Base-by-base conservation (phyloP, 1,140 invertebrate genomes). In the Gonatopus flavifemur region DNA sequence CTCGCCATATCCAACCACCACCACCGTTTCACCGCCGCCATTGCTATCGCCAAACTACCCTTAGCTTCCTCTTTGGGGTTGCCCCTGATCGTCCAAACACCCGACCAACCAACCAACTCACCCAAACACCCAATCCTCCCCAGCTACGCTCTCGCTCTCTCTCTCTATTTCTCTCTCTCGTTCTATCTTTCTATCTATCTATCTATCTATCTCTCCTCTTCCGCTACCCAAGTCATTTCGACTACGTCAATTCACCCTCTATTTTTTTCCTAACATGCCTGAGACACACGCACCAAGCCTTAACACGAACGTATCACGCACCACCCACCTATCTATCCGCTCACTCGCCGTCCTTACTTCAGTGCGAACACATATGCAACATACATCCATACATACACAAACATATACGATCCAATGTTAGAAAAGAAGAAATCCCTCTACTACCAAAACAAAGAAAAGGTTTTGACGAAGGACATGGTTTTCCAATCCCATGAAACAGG, bases 231-330 rank as follows among this genome's bases (percentile, higher is more conserved):
- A 64, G 56, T 64, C 63, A 59, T 61, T 63, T 45, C 40, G 57
- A 69, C 64, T 58, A 54, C 60, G 59, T 65, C 52, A 52, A 49
- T 54, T 63, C 55, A 50, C 55, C 57, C 57, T 62, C 57, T 53
- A 57, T 56, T 62, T 62, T 61, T 57, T 58, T 46, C 38, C 47
- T 49, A 52, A 52, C 44, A 37, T 48, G 43, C 38, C 45, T 42
- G 45, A 49, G 35, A 35, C 32, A 49, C 38, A 37, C 46, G 31
- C 20, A 37, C 38, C 45, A 35, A 36, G 25, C 19, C 37, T 35
- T 46, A 55, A 47, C 41, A 32, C 28, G 36, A 33, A 39, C 33
- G 33, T 48, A 43, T 45, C 40, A 45, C 57, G 48, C 57, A 43
- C 30, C 43, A 15, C 21, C 43, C 47, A 24, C 33, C 44, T 57